Evolutionary conservation across 1,140 invertebrate species (phyloP), one percentile per base, ranked within the genome.

Genomic region (Monochamus saltuarius): DNA sequence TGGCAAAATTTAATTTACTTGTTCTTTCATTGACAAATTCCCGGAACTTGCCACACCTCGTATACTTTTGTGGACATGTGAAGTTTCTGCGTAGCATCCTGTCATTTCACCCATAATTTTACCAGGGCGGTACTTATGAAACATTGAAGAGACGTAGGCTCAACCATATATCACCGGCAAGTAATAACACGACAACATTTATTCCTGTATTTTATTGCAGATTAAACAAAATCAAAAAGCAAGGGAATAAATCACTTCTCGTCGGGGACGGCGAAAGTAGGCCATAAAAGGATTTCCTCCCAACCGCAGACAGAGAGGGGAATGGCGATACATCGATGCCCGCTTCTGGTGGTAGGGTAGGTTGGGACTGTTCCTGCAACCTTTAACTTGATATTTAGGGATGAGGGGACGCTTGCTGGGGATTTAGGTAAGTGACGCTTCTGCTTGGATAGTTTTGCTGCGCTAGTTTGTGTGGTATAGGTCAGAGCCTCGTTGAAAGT

Each of bases 351-450:
- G 45, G 22, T 29, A 29, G 17, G 45, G 45, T 47, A 47, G 45
- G 45, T 47, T 29, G 22, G 22, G 22, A 6, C 22, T 29, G 13
- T 47, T 29, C 29, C 45, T 29, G 17, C 45, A 47, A 47, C 19
- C 45, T 47, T 47, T 47, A n/a, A 29, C 45, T 47, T 47, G 45
- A 47, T 47, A 47, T 47, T 47, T 47, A 8, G 45, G 11, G 19
- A 22, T 17, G 45, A 47, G 29, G 45, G 22, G 22, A 29, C 22
- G 22, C 22, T 29, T 29, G 22, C 22, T 6, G 22, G 22, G 22
- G 45, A 47, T 47, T 17, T 47, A 47, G 45, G 45, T 47, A 47
- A 47, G 45, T 47, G 17, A 29, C 29, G 16, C 17, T 47, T 0
- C 45, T 22, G 45, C 45, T n/a, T 47, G 45, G 29, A 22, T 47